Evolutionary conservation across 2,113 vertebrate genomes (phyloP).

Genomic region (Illadopsis cleaveri): DNA sequence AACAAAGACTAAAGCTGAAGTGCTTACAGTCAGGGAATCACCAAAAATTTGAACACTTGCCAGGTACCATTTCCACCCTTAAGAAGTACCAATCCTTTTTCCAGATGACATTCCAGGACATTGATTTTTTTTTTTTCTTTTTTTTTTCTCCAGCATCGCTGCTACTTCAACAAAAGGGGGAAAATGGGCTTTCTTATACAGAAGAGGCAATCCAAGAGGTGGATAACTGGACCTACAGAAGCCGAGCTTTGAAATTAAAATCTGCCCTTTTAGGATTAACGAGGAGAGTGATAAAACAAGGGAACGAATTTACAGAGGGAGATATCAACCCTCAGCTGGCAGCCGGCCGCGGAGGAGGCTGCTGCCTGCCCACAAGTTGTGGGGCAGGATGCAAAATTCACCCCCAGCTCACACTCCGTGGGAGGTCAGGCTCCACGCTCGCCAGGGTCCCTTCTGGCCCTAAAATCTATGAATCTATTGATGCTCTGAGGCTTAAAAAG

Average conservation of each 20-base stretch:
- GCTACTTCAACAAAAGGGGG: not conserved
- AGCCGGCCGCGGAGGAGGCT: not conserved
- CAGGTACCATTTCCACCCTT: not conserved
- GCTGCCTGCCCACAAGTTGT: not conserved
- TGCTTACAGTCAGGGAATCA: not conserved
- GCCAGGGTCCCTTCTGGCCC: conserved; percentile 54
- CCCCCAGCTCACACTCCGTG: not conserved
- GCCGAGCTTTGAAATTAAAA: not conserved
- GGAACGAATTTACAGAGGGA: not conserved
- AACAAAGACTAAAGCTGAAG: not conserved
- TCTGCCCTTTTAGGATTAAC: not conserved
- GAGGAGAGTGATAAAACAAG: not conserved
- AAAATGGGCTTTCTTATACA: not conserved
- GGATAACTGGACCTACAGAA: not conserved
- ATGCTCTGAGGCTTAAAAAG: conserved; percentile 63
- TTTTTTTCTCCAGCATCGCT: not conserved
- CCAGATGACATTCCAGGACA: conserved; percentile 9
- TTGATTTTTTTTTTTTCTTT: not conserved
- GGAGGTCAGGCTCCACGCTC: not conserved
- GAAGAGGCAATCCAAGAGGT: not conserved
- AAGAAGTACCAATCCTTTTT: not conserved
- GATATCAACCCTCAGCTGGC: not conserved
- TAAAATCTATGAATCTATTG: conserved; percentile 65
- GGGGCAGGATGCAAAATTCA: not conserved
- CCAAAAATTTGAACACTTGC: not conserved